Evolutionary conservation across 1,140 invertebrate genomes (phyloP), one percentile per base, ranked within the genome.

Genomic region (Leguminivora glycinivorella): DNA sequence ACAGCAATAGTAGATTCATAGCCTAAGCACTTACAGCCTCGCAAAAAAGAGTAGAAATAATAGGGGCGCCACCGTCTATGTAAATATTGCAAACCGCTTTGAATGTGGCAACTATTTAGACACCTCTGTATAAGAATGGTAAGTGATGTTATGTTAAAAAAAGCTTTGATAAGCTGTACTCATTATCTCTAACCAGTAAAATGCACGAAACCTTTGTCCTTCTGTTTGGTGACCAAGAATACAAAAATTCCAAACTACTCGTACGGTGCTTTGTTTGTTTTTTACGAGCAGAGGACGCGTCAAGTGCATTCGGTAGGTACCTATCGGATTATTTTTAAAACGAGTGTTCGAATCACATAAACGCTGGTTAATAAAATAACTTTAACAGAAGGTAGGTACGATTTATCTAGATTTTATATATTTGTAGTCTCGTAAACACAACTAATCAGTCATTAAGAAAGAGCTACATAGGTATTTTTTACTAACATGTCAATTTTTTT

Each of bases 201-300:
- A 19, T 52, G 19, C 6, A 52, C 22, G 25, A 14, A 58, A 58
- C 24, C 14, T 58, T 58, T 26, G 56, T 60, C 25, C 17, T 12
- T 60, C 24, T 12, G 56, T 58, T 29, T 29, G 25, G 19, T 52
- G 19, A n/a, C 56, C 22, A 58, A 34, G 58, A 29, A 31, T 34
- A 63, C 31, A 63, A 63, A 63, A 17, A 63, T 34, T 34, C 29
- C 29, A 34, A 63, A 63, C 10, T 63, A 63, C 58, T 63, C 26
- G 58, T 63, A 29, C 25, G n/a, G 26, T 58, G 1, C 56, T 63
- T 63, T 29, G 29, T 63, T 63, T 63, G n/a, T 34, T 63, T 63
- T 43, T 63, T 63, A 63, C 58, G 58, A 17, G 26, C 26, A 6
- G 58, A 63, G 58, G 58, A 63, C 58, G n/a, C 58, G 25, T 17